Conservation (phyloP, 2,797 vertebrate genomes). For the Gymnopithys bicolor region DNA sequence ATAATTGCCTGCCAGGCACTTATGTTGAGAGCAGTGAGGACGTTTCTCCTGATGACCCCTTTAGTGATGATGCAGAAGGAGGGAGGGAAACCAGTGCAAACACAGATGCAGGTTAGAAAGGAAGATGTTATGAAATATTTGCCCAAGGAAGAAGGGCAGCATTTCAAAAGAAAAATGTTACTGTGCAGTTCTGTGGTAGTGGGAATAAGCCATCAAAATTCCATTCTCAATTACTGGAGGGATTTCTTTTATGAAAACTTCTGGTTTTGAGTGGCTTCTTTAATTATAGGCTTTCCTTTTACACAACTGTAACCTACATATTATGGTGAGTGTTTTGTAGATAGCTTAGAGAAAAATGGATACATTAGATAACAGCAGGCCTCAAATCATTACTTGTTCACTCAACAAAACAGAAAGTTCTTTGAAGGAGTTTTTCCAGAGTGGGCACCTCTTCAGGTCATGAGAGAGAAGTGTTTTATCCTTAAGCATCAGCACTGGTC, state of each 20-base stretch:
- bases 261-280: slow-evolving; percentile 45
- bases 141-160: slow-evolving; percentile 20
- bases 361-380: slow-evolving; percentile 27
- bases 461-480: slow-evolving; percentile 7
- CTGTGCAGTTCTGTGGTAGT: slow-evolving; percentile 28
- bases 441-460: not conserved
- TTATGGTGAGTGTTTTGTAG: slow-evolving; percentile 41
- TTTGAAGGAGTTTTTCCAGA: slow-evolving; percentile 3
- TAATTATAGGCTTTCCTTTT: slow-evolving; percentile 59
- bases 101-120: slow-evolving; percentile 43
- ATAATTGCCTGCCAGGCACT: slow-evolving; percentile 61
- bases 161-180: slow-evolving; percentile 48
- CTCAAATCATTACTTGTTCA: slow-evolving; percentile 16
- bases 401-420: slow-evolving; percentile 17
- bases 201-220: slow-evolving; percentile 48
- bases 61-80: slow-evolving; percentile 57
- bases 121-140: slow-evolving; percentile 35
- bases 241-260: slow-evolving; percentile 59
- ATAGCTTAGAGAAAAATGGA: slow-evolving; percentile 34
- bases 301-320: slow-evolving; percentile 18
- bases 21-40: slow-evolving; percentile 13
- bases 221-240: slow-evolving; percentile 51
- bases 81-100: slow-evolving; percentile 20
- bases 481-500: not conserved
- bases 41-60: slow-evolving; percentile 53